Base-by-base conservation (phyloP, 2,888 invertebrate species). In the Cerastoderma edule region DNA sequence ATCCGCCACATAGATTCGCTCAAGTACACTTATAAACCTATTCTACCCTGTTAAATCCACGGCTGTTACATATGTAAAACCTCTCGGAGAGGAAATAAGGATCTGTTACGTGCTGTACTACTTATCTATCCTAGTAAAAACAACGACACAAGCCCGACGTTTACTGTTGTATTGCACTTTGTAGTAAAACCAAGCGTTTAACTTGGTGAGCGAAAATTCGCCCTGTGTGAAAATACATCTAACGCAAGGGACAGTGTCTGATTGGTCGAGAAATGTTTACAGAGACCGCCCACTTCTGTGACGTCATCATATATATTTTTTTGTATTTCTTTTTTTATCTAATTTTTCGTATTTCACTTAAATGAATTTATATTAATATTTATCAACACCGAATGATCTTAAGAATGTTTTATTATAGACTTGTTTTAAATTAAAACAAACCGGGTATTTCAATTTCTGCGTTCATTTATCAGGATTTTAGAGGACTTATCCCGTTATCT, bases 161-260 rank as follows among this genome's bases (percentile, higher is more conserved):
- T 24, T 35, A 60, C 50, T 50, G 22, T 10, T 22, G 60, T 22
- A 60, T 39, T 60, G 39, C 60, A 33, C 35, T 22, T 39, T 60
- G 27, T 16, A 60, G 32, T 60, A 39, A 22, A 39, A 39, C 35
- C 8, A 24, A 39, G 22, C n/a, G n/a, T n/a, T n/a, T 27, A 33
- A 39, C 27, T 39, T 60, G 22, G 5, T 22, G 24, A 27, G 3
- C 39, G 39, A 60, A 32, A 35, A 39, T 28, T 60, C 27, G 16
- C 35, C 33, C 33, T 60, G 39, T 24, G 35, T 13, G 22, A 60
- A 60, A 60, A 60, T 60, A 60, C 60, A 60, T 39, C 60, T 39
- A 27, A 60, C 60, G 6, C 10, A 60, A 0, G 24, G 10, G 22
- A 28, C 22, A n/a, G n/a, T n/a, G n/a, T 27, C 33, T 33, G 39